Base-by-base conservation (phyloP, 2,888 invertebrate species). In the Folsomia candida region DNA sequence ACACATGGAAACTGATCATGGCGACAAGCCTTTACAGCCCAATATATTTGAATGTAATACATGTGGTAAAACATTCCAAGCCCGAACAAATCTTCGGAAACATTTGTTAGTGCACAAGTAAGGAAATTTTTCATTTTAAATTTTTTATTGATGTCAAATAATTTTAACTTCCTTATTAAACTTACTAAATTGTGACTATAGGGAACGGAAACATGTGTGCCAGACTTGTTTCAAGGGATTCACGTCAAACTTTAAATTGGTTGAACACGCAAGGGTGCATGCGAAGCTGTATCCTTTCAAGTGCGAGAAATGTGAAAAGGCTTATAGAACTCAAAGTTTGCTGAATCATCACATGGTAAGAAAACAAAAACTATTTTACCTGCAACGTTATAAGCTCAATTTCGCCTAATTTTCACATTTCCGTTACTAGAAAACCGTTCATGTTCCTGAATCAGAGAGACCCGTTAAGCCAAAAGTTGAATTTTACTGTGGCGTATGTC, bases 31-130 rank as follows among this genome's bases (percentile, higher is more conserved):
- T 3, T n/a, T 67, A 0, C 67, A 75, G 59, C 79, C 79, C 24
- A 62, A 66, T 26, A 69, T 71, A 47, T 79, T 76, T 67, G 78
- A 78, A 63, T 79, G 79, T 60, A 67, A 74, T 18, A 73, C 74
- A n/a, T 79, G 79, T 73, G 79, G 78, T 25, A 79, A 78, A 68
- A 68, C 71, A n/a, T 79, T 78, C 37, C 37, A 29, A 24, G 71
- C 74, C 1, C 66, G 78, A 58, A 72, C 75, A 2, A 78, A 76
- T 57, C 66, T 78, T 27, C 58, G 76, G 20, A 79, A 79, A 28
- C 79, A 79, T 74, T 57, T 79, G 14, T 51, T 76, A n/a, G 70
- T 78, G 67, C 79, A 79, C 67, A 73, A 73, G 79, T 79, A 66
- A 69, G 64, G 37, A 18, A 14, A 60, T 57, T 20, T 54, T 37